These are phyloP conservation scores for Nemopilema nomurai DNA, from an alignment of 30 jellyfish, hydroid and myxozoan genomes.

Conservation along the genomic window DNA sequence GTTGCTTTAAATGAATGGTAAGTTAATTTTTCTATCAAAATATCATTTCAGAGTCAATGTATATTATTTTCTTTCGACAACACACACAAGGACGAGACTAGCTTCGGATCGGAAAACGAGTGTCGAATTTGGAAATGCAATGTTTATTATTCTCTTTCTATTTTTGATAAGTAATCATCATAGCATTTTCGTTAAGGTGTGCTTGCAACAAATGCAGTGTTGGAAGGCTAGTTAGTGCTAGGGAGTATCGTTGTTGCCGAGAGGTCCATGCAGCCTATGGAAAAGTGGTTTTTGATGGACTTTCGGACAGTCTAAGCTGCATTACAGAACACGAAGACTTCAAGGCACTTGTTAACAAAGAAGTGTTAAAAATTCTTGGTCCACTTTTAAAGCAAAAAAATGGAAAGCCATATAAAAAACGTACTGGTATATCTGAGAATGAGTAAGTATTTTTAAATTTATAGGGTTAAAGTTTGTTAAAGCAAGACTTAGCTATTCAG, in stretches of 20 bases:
- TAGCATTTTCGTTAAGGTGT: conserved; percentile 22
- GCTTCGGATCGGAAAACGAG: not conserved
- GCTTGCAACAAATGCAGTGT: not conserved
- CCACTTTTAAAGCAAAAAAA: conserved; percentile 1
- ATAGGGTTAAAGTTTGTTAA: not conserved
- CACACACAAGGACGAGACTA: not conserved
- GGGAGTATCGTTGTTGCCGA: conserved; percentile 37
- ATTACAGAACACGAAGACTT: conserved; percentile 43
- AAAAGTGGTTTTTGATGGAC: conserved; percentile 31
- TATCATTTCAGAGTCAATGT: not conserved
- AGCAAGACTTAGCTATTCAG: not conserved
- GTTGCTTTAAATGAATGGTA: not conserved
- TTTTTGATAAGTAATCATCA: not conserved
- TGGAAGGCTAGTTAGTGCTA: conserved; percentile 2
- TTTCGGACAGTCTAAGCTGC: conserved; percentile 6
- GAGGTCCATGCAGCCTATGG: conserved; percentile 35
- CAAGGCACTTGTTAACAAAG: conserved; percentile 16
- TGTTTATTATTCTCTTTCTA: not conserved
- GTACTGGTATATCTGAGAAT: conserved; percentile 9
- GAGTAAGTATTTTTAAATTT: conserved; percentile 14
- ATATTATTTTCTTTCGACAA: not conserved
- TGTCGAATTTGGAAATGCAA: not conserved
- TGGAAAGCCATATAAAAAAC: conserved; percentile 11
- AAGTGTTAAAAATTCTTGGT: conserved; percentile 13
- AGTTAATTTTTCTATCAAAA: not conserved